Base-by-base conservation (phyloP, 2,113 vertebrate species). In the Egretta garzetta region DNA sequence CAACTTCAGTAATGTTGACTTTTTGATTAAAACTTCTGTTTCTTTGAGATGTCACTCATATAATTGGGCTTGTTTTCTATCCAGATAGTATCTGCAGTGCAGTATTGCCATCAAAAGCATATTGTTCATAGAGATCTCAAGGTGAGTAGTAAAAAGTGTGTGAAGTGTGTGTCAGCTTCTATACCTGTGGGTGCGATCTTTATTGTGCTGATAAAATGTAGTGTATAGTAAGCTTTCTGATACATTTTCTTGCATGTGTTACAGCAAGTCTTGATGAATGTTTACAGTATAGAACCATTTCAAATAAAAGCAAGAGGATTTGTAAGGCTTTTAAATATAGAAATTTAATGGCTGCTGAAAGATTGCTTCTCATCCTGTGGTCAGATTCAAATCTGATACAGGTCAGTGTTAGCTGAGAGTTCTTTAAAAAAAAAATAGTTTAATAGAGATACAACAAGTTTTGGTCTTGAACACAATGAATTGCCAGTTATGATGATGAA, bases 101-200 rank as follows among this genome's bases (percentile, higher is more conserved):
- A 99, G 97, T 99, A 99, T 98, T 99, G 99, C 96, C 99, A 99
- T 98, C 99, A 99, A 97, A 99, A 99, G 97, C 99, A 98, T 98
- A 99, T 99, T 73, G 99, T 99, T 95, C 99, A 99, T 97, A 98
- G 99, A 98, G 99, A 99, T 98, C 98, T 99, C 91, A 99, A 99
- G 99, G 99, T 99, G 97, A 98, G 98, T 93, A 83, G 49, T 30
- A 79, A 91, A 79, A 95, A 67, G 67, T 8, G 5, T 14, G 11
- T 77, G 35, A 60, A 30, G 8, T 28, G 4, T 84, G 26, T 85
- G 62, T 86, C 75, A 81, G 30, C 72, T 66, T 89, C 28, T 55
- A 7, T 89, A 67, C 47, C 49, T 85, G 28, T 67, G 41, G 8
- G 7, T 89, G 37, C 17, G 8, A 62, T 70, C 20, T 88, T 35